phyloP scores from a whole-genome alignment of 1,140 invertebrate genomes.

The Saccostrea echinata region DNA sequence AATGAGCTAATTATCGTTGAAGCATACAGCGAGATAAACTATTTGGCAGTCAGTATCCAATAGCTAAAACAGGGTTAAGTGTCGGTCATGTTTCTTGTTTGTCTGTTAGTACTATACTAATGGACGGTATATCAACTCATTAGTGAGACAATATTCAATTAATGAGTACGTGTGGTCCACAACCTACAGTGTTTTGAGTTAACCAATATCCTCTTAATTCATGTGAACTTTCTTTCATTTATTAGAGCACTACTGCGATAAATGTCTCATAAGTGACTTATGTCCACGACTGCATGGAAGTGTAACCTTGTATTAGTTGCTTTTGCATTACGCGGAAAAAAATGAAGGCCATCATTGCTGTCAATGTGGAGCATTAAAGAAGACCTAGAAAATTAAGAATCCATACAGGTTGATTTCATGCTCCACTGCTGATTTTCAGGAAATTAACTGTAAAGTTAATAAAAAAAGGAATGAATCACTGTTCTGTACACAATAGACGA shows the following conservation, averaged over 20 bases:
- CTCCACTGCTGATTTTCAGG: no score
- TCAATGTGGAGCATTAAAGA: no score
- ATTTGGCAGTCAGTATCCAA: constrained; percentile 3
- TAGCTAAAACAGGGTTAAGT: not conserved
- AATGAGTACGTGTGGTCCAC: not conserved
- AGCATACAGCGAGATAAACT: constrained; percentile 12
- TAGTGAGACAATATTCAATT: not conserved
- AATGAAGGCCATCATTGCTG: no score
- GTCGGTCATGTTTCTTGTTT: not conserved
- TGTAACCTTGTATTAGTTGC: no score
- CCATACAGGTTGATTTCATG: no score
- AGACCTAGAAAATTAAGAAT: no score
- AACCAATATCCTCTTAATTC: not conserved
- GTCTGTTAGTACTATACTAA: constrained; percentile 3
- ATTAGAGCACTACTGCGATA: not conserved
- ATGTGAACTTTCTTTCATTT: not conserved
- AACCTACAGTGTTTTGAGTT: not conserved
- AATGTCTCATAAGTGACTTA: not conserved
- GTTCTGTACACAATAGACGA: no score
- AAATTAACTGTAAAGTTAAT: no score
- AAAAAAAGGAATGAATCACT: no score
- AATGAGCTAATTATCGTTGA: constrained; percentile 32
- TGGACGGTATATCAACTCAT: not conserved
- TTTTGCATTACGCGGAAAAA: no score
- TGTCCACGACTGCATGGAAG: no score